Percentiles rank a stretch among this genome's conserved stretches.
Conservation (phyloP, 2,888 invertebrate genomes). For the Netelia fuscicornis region DNA sequence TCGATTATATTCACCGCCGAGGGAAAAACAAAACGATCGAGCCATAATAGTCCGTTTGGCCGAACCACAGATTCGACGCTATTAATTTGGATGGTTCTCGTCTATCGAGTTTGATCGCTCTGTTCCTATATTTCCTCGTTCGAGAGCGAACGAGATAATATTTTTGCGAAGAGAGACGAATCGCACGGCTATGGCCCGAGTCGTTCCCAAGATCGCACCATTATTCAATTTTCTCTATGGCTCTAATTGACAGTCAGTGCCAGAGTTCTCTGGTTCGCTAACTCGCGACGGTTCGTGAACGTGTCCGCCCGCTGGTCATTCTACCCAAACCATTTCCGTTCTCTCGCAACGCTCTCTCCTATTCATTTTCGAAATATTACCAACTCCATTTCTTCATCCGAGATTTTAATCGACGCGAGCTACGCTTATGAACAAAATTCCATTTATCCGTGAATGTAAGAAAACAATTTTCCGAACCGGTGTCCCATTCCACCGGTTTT, state of each 20-base stretch:
- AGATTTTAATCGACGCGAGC: not conserved
- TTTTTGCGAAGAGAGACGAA: not conserved
- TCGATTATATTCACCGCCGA: not conserved
- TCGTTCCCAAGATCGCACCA: constrained; percentile 26
- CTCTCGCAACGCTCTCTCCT: constrained; percentile 1
- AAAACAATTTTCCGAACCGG: no score
- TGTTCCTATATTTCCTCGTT: not conserved
- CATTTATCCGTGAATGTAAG: no score
- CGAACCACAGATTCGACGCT: no score
- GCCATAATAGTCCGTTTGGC: no score
- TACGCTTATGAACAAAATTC: no score
- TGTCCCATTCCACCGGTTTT: not conserved
- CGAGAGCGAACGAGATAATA: not conserved
- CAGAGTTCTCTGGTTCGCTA: constrained; percentile 44
- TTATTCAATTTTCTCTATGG: constrained; percentile 62
- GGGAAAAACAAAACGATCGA: no score
- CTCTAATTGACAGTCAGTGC: constrained; percentile 61
- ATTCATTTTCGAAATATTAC: not conserved
- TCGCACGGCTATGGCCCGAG: constrained; percentile 33
- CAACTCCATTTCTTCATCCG: not conserved
- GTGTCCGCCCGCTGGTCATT: constrained; percentile 26
- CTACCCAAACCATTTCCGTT: constrained; percentile 10
- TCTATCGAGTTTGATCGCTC: no score
- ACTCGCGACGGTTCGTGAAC: constrained; percentile 30
- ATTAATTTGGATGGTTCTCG: no score